phyloP scores from a whole-genome alignment of 2,797 vertebrate genomes.

The Trematomus bernacchii region DNA sequence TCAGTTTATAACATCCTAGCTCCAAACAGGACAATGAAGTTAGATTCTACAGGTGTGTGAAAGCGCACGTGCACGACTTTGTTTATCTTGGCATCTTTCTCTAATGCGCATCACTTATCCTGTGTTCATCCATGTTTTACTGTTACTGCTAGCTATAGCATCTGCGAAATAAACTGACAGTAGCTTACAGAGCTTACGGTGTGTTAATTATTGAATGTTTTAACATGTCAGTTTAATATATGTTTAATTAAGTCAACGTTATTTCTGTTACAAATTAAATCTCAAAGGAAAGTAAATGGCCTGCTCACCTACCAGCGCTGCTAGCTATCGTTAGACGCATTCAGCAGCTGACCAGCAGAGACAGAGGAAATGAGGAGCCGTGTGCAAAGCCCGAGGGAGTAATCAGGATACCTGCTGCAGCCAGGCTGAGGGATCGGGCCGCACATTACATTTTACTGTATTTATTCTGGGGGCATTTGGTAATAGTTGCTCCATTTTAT shows the following conservation, averaged over 20 bases:
- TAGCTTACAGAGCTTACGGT: not conserved
- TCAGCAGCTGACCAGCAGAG: not conserved
- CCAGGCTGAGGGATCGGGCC: not conserved
- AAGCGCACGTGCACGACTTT: not conserved
- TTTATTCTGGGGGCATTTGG: no score
- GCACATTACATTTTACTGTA: no score
- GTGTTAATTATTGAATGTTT: not conserved
- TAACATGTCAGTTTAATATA: not conserved
- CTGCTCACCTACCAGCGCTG: not conserved
- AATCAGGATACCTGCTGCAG: not conserved
- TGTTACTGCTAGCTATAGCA: not conserved
- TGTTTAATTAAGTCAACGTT: not conserved
- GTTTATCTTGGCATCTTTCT: not conserved
- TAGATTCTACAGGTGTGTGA: not conserved
- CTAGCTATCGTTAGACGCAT: not conserved
- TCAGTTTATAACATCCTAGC: no score
- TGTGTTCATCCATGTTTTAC: not conserved
- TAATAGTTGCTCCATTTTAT: no score
- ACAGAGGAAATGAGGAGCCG: accelerated
- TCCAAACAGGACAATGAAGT: not conserved
- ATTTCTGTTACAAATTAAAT: not conserved
- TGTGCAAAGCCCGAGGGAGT: not conserved
- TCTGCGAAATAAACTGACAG: not conserved
- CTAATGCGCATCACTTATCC: not conserved
- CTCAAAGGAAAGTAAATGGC: not conserved